Percentiles rank a stretch among this genome's conserved stretches.
phyloP scores from a whole-genome alignment of 2,888 invertebrate species.

The Orthonevra nobilis region DNA sequence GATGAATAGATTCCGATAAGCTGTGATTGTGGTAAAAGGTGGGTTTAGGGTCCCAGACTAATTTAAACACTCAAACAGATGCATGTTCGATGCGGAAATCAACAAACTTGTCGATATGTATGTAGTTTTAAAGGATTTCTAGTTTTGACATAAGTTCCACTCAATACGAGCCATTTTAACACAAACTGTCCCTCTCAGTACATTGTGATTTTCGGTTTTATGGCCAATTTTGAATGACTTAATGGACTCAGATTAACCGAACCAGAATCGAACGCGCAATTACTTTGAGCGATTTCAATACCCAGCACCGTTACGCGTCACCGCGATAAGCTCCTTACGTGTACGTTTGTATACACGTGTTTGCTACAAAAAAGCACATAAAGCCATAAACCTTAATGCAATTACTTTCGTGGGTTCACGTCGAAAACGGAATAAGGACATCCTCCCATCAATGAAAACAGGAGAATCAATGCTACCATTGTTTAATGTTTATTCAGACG shows the following conservation, averaged over 20 bases:
- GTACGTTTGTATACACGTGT: not conserved
- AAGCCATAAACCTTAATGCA: not conserved
- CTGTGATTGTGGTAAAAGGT: slow-evolving; percentile 21
- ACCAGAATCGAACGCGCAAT: slow-evolving; percentile 17
- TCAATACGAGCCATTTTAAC: too few relatives aligned
- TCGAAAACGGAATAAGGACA: not conserved
- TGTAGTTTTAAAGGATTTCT: slow-evolving; percentile 4
- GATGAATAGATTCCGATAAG: slow-evolving; percentile 54
- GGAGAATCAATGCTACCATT: slow-evolving; percentile 3
- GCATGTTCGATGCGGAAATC: too few relatives aligned
- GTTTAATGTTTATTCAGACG: slow-evolving; percentile 5
- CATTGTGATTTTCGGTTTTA: slow-evolving; percentile 17
- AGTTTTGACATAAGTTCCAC: too few relatives aligned
- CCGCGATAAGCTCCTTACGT: not conserved
- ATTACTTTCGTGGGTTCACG: slow-evolving; percentile 12
- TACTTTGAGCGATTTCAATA: slow-evolving; percentile 7
- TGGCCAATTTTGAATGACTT: slow-evolving; percentile 22
- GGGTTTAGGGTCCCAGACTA: slow-evolving; percentile 20
- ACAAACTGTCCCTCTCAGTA: too few relatives aligned
- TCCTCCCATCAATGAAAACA: not conserved
- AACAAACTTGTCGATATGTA: too few relatives aligned
- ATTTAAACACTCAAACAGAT: too few relatives aligned
- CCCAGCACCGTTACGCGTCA: not conserved
- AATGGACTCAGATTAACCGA: slow-evolving; percentile 36
- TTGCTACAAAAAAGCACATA: too few relatives aligned